Evolutionary conservation across 2,888 invertebrate genomes (phyloP), one percentile per base, ranked within the genome.

Genomic region (Epinotia brunnichana): DNA sequence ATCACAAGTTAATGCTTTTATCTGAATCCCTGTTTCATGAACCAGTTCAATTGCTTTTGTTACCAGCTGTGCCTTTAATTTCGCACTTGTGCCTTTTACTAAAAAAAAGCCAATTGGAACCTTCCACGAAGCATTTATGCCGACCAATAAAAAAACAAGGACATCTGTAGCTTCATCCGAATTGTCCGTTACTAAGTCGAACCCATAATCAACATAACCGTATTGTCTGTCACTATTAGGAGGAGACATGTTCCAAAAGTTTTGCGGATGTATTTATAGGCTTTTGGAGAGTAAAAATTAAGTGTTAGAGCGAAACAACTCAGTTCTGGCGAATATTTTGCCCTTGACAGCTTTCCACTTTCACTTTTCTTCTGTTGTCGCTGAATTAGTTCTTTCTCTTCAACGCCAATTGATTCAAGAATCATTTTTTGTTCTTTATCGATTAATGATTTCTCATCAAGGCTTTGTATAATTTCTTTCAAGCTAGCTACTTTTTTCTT

Each of bases 41-140:
- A 48, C 48, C n/a, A 48, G n/a, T 15, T 48, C n/a, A 48, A 48
- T 13, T n/a, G 48, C 48, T 48, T 48, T 2, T 7, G 48, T 48
- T 1, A 48, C 48, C 7, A 48, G 48, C 4, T 3, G 39, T 10
- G 39, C 54, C 19, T 75, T 77, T 59, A 61, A 56, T 53, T 60
- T 21, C 13, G 69, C 72, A 9, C 10, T 48, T 41, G 39, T 51
- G 13, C 73, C 70, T 59, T 75, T 70, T 21, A 73, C 48, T 48
- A 75, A 67, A 68, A 74, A 74, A 24, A 59, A 74, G 13, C 63
- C 74, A 7, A 75, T 73, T 7, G 73, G 75, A 7, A 73, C 17
- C 19, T 70, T 73, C 53, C 54, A 74, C 11, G 53, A 10, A 5
- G 54, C 17, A 67, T 75, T 70, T 11, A 73, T 68, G 11, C 64